Evolutionary conservation across 1,140 invertebrate genomes (phyloP).

Genomic region (Drosophila gunungcola): DNA sequence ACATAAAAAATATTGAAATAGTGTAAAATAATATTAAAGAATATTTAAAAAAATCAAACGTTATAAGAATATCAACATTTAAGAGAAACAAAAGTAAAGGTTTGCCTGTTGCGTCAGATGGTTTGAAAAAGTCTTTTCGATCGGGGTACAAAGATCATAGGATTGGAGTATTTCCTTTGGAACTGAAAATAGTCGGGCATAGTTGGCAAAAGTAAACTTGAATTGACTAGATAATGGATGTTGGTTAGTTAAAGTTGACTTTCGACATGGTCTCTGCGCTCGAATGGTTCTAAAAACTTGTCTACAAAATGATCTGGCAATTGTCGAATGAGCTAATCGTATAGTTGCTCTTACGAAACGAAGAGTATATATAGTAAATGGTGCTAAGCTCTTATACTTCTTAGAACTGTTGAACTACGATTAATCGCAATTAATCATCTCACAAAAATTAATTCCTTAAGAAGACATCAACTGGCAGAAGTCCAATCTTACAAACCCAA

Average conservation of each 20-base stretch:
- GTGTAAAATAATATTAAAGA: conserved; percentile 55
- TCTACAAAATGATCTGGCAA: neutral
- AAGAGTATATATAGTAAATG: conserved; percentile 4
- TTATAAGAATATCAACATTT: conserved; percentile 34
- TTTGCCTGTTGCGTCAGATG: conserved; percentile 35
- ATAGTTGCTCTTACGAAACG: conserved; percentile 16
- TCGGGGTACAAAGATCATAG: conserved; percentile 13
- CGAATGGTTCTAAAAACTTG: neutral
- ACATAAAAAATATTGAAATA: conserved; percentile 64
- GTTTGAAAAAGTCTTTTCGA: conserved; percentile 28
- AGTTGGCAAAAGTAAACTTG: conserved; percentile 46
- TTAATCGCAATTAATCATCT: conserved; percentile 24
- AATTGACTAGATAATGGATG: conserved; percentile 67
- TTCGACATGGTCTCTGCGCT: conserved; percentile 30
- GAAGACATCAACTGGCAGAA: conserved; percentile 15
- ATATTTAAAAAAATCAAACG: conserved; percentile 38
- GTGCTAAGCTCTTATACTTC: conserved; percentile 16
- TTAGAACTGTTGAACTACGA: conserved; percentile 24
- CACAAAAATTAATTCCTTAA: conserved; percentile 22
- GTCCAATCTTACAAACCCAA: conserved; percentile 9
- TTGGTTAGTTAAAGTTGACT: conserved; percentile 46
- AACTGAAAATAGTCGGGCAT: conserved; percentile 4
- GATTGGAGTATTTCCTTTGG: conserved; percentile 17
- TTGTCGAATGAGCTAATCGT: conserved; percentile 7
- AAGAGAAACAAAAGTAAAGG: conserved; percentile 37